A percentile compares a stretch with the other conserved stretches of the same genome.
phyloP scores from a whole-genome alignment of 2,113 vertebrate genomes.

The Nothocercus nigrocapillus region DNA sequence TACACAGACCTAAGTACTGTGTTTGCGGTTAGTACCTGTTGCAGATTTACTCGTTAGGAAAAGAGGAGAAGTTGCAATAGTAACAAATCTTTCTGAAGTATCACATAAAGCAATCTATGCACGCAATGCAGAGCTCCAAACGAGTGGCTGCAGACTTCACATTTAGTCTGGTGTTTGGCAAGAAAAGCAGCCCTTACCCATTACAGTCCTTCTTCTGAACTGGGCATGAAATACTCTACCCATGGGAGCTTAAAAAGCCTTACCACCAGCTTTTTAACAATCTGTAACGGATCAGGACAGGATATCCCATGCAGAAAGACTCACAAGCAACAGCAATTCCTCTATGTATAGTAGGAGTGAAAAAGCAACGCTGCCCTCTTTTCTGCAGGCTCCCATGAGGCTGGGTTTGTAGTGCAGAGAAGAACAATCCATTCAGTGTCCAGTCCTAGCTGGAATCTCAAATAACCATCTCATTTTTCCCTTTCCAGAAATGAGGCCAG shows the following conservation, averaged over 20 bases:
- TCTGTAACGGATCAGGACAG: not conserved
- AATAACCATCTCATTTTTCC: conserved; percentile 31
- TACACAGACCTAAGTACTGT: not conserved
- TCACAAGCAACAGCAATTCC: not conserved
- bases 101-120: not conserved
- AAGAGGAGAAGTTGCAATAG: not conserved
- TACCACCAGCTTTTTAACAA: not conserved
- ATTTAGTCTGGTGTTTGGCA: not conserved
- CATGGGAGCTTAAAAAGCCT: not conserved
- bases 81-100: not conserved
- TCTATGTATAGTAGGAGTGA: not conserved
- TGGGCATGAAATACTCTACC: not conserved
- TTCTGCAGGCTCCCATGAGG: not conserved
- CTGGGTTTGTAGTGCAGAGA: not conserved
- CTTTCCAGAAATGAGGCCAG: not conserved
- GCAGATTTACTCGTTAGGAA: not conserved
- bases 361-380: not conserved
- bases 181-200: not conserved
- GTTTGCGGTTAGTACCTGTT: not conserved
- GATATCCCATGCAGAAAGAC: not conserved
- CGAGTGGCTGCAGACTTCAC: not conserved
- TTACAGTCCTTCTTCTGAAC: not conserved
- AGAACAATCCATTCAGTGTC: conserved; percentile 30
- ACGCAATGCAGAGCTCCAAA: not conserved
- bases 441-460: conserved; percentile 20